These are phyloP conservation scores for Phoeniculus purpureus DNA, from an alignment of 2,797 vertebrate species.

Conservation along the genomic window DNA sequence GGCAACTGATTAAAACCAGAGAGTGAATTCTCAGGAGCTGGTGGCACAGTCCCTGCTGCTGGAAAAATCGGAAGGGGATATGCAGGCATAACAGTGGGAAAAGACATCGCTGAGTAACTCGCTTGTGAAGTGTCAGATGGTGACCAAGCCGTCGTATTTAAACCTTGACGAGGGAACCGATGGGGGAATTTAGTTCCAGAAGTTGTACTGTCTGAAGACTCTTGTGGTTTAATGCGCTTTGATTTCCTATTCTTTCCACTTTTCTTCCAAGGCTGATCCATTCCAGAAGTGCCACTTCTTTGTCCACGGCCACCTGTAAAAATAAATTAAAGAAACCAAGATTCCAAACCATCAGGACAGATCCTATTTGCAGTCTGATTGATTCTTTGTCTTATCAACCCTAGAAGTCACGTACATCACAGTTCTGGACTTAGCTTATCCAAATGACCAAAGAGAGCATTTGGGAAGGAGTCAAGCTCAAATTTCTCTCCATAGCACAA, in stretches of 20 bases:
- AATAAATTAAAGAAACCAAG: not conserved
- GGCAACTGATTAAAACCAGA: slow-evolving; percentile 76
- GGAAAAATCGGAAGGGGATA: slow-evolving; percentile 88
- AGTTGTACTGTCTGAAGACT: slow-evolving; percentile 87
- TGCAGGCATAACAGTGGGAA: slow-evolving; percentile 83
- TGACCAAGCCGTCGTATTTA: slow-evolving; percentile 91
- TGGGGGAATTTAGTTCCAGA: slow-evolving; percentile 82
- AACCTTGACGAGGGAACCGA: slow-evolving; percentile 83
- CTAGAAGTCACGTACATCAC: not conserved
- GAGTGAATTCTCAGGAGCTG: slow-evolving; percentile 72
- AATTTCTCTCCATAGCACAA: not conserved
- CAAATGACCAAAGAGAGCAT: not conserved
- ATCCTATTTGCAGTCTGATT: not conserved
- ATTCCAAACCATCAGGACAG: not conserved
- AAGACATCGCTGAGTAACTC: slow-evolving; percentile 82
- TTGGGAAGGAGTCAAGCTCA: not conserved
- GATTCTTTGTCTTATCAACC: not conserved
- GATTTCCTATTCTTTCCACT: slow-evolving; percentile 86
- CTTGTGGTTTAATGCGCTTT: slow-evolving; percentile 84
- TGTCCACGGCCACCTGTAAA: slow-evolving; percentile 65
- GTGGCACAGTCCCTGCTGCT: slow-evolving; percentile 68
- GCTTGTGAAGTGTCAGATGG: slow-evolving; percentile 88
- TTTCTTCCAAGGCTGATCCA: slow-evolving; percentile 82
- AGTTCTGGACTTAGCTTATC: not conserved
- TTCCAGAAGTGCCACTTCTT: slow-evolving; percentile 74